Base-by-base conservation (phyloP, 1,140 invertebrate genomes). In the Theocolax elegans region DNA sequence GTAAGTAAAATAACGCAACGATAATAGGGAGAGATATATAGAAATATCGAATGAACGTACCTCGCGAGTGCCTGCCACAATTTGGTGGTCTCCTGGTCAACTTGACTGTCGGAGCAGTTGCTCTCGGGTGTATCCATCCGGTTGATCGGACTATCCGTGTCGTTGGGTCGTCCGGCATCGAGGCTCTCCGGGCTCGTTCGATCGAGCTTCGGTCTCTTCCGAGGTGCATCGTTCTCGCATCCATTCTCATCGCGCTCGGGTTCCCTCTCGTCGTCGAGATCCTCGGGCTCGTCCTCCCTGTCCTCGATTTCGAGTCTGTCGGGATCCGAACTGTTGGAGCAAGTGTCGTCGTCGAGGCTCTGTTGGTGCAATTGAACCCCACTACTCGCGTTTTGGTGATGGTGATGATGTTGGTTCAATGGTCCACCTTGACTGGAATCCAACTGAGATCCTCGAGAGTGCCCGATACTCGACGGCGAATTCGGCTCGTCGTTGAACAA, bases 81-180 rank as follows among this genome's bases (percentile, higher is more conserved):
- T 76, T 89, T 88, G 10, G 87, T 88, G 62, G 87, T 87, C 67
- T 88, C 87, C 49, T 87, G 86, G 73, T 89, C 88, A 31, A 88
- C 88, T 76, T 87, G 86, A 44, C 87, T 87, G 38, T 87, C 86
- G 0, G 88, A 88, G 68, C 83, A 87, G 67, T 88, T 85, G 67
- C 88, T 89, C 51, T 89, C 88, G 6, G 87, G 87, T 4, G 87
- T 86, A 51, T 87, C 85, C 83, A 84, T 85, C 53, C 83, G 70
- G 64, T 85, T 85, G 53, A 86, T 81, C 12, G 83, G 83, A 73
- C 85, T 86, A n/a, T 4, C 31, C 1, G 12, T 19, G 21, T 38
- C 19, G 21, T 25, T 48, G 13, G 53, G 25, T 13, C 38, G 29
- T 17, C 56, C 51, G 38, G 35, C 6, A 38, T 12, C 35, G 35